These are phyloP conservation scores for Calameuta idolon DNA, from an alignment of 2,888 invertebrate genomes.

Conservation along the genomic window DNA sequence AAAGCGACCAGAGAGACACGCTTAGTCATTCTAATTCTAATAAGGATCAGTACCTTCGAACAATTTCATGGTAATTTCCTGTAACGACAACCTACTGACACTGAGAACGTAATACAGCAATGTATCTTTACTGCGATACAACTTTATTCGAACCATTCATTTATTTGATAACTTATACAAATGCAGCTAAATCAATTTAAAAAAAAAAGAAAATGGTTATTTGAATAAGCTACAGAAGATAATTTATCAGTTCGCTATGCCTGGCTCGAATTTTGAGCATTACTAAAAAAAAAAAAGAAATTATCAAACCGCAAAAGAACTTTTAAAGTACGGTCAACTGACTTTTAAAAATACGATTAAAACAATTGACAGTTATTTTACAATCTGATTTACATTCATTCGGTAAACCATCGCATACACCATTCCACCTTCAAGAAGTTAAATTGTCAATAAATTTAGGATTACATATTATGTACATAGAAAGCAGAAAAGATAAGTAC, in stretches of 20 bases:
- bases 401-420: neutral
- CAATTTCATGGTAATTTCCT: too few relatives aligned
- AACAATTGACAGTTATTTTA: neutral
- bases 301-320: too few relatives aligned
- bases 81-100: too few relatives aligned
- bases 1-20: too few relatives aligned
- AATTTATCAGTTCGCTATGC: too few relatives aligned
- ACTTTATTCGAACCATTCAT: neutral
- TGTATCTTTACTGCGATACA: neutral
- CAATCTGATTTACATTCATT: constrained; percentile 5
- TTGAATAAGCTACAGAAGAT: too few relatives aligned
- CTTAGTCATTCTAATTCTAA: neutral
- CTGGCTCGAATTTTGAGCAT: too few relatives aligned
- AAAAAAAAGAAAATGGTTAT: neutral
- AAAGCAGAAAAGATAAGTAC: constrained; percentile 6
- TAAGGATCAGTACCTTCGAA: neutral
- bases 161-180: constrained; percentile 1
- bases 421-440: constrained; percentile 1
- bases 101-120: too few relatives aligned
- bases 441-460: neutral
- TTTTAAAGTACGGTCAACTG: too few relatives aligned
- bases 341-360: too few relatives aligned
- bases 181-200: neutral
- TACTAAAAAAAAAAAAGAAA: too few relatives aligned
- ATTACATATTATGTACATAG: neutral